phyloP scores from a whole-genome alignment of 2,113 vertebrate species.

The Oncorhynchus keta region DNA sequence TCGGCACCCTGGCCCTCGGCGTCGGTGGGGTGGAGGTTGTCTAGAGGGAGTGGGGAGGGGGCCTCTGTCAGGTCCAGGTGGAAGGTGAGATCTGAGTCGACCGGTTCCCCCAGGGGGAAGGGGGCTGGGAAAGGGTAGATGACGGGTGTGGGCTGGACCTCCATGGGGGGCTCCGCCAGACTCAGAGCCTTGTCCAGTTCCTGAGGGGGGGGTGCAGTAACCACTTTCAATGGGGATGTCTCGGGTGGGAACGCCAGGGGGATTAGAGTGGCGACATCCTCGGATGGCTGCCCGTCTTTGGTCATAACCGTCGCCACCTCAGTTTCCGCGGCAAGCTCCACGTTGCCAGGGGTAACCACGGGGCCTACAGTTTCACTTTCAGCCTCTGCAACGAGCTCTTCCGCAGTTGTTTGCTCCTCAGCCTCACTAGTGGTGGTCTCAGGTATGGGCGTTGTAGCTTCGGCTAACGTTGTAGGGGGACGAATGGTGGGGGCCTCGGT shows the following conservation, averaged over 20 bases:
- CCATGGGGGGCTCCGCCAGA: conserved; percentile 51
- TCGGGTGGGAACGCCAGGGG: conserved; percentile 46
- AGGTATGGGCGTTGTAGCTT: conserved; percentile 1
- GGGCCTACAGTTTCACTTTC: not conserved
- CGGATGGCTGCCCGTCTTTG: conserved; percentile 8
- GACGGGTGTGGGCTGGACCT: conserved; percentile 53
- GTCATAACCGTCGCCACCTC: conserved; percentile 46
- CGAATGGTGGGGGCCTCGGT: conserved; percentile 32
- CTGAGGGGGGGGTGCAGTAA: conserved; percentile 54
- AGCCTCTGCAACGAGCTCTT: conserved; percentile 18
- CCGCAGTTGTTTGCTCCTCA: conserved; percentile 9
- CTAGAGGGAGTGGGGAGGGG: conserved; percentile 35
- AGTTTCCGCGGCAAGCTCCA: not conserved
- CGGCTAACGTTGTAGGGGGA: not conserved
- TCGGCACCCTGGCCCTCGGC: no score
- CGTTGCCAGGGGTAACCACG: conserved; percentile 23
- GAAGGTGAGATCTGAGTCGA: conserved; percentile 46
- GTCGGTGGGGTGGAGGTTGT: not conserved
- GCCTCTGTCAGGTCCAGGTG: conserved; percentile 50
- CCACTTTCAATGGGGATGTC: conserved; percentile 30
- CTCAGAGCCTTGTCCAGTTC: conserved; percentile 46
- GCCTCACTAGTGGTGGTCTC: conserved; percentile 27
- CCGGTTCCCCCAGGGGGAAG: conserved; percentile 57
- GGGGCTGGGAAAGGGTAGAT: conserved; percentile 51
- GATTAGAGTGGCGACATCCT: conserved; percentile 39